A percentile compares a stretch with the other conserved stretches of the same genome.
Evolutionary conservation across 1,140 invertebrate species (phyloP).

Genomic region (Lysiphlebus fabarum): DNA sequence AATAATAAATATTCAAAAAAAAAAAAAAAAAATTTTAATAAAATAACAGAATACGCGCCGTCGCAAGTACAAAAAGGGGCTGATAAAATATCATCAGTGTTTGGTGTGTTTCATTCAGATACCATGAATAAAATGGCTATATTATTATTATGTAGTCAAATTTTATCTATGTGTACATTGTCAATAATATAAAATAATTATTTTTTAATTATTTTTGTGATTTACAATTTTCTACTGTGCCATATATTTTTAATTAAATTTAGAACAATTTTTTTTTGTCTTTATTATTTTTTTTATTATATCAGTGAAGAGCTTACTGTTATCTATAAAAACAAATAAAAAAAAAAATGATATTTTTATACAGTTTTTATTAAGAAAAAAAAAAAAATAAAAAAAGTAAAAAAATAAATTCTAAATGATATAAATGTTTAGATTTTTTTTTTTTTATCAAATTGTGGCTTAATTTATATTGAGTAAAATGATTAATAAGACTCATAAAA

Average conservation of each 20-base stretch:
- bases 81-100: constrained; percentile 41
- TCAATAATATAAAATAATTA: constrained; percentile 39
- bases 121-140: constrained; percentile 41
- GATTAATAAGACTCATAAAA: too few relatives aligned
- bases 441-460: too few relatives aligned
- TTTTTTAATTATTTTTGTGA: constrained; percentile 12
- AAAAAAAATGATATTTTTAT: too few relatives aligned
- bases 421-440: too few relatives aligned
- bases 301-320: constrained; percentile 1
- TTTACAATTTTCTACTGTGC: constrained; percentile 18
- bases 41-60: constrained; percentile 22
- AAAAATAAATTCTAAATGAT: too few relatives aligned
- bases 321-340: too few relatives aligned
- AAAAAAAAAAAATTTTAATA: constrained; percentile 24
- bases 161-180: constrained; percentile 46
- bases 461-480: too few relatives aligned
- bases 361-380: too few relatives aligned
- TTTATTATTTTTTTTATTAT: constrained; percentile 4
- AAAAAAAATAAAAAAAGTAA: too few relatives aligned
- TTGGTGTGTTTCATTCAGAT: constrained; percentile 41
- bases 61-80: constrained; percentile 17
- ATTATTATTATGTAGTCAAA: constrained; percentile 52
- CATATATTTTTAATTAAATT: too few relatives aligned
- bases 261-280: constrained; percentile 21
- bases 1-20: too few relatives aligned